Evolutionary conservation across 2,113 vertebrate genomes (phyloP), one percentile per base, ranked within the genome.

Genomic region (Rhinopomastus cyanomelas): DNA sequence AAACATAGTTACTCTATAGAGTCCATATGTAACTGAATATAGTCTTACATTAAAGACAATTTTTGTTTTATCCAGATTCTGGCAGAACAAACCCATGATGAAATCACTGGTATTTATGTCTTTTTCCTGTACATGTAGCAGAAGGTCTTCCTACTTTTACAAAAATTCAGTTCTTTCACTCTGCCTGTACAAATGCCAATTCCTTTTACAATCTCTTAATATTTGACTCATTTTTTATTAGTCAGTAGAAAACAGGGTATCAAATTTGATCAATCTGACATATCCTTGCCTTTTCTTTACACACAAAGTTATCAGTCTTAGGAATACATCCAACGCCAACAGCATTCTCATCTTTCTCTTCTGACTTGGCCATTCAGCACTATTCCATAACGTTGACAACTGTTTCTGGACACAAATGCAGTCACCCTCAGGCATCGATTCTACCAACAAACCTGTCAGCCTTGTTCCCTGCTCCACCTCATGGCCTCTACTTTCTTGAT

Each of bases 371-470:
- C 26, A 66, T 7, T 11, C 39, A 71, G 60, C 17, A 59, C 34
- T n/a, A 21, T 13, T 49, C 19, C 4, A 0, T 7, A 62, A 53
- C 3, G 69, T 32, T 16, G 7, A 1, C 20, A 78, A 55, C 6
- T 22, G 4, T 1, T 0, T 5, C 2, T 20, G 25, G 8, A 36
- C 48, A 62, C 4, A 8, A 80, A 77, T 8, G 3, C 14, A 37
- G 34, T 30, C 32, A 91, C 32, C 5, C 21, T 27, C 30, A 30
- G 20, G 17, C 9, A 85, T 16, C 30, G 17, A 34, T 23, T 46
- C 39, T 22, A 52, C 6, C 37, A 78, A 6, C 19, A 86, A 71
- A 81, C 13, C 44, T 29, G 29, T 13, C 16, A 75, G n/a, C 19
- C 51, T 59, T 44, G 26, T 42, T n/a, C 37, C 26, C n/a, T 36